phyloP scores from a whole-genome alignment of 1,140 invertebrate genomes.

The Teleopsis dalmanni region DNA sequence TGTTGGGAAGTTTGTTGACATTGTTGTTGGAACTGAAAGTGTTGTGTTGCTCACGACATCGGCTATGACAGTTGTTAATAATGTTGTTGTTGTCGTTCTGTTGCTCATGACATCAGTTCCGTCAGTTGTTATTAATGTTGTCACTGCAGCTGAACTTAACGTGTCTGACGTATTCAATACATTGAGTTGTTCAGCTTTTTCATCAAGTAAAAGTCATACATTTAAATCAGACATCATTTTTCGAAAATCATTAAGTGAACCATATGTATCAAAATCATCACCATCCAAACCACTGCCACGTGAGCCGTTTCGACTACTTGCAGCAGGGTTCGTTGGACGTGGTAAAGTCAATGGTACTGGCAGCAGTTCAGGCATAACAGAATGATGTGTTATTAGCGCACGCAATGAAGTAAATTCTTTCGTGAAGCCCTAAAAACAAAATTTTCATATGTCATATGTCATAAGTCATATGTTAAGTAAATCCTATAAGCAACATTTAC shows the following conservation, averaged over 20 bases:
- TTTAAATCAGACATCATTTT: constrained; percentile 78
- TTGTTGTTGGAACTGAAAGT: not conserved
- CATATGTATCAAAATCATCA: constrained; percentile 69
- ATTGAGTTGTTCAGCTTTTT: too few relatives aligned
- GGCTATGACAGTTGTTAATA: not conserved
- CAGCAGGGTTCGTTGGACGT: constrained; percentile 51
- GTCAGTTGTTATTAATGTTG: not conserved
- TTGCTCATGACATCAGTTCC: not conserved
- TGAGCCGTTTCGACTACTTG: constrained; percentile 2
- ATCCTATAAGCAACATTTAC: constrained; percentile 48
- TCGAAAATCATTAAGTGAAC: constrained; percentile 68
- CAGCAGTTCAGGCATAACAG: constrained; percentile 89
- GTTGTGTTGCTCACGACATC: not conserved
- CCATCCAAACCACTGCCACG: constrained; percentile 35
- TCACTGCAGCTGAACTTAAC: not conserved
- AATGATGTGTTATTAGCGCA: constrained; percentile 88
- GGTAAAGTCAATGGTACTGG: constrained; percentile 82
- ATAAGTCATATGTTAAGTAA: not conserved
- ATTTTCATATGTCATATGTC: not conserved
- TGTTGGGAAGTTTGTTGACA: not conserved
- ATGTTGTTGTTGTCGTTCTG: not conserved
- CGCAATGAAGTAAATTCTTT: constrained; percentile 89
- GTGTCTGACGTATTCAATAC: not conserved
- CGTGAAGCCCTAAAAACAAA: constrained; percentile 71
- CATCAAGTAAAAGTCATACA: constrained; percentile 44